Evolutionary conservation across 1,140 invertebrate species (phyloP), one percentile per base, ranked within the genome.

Genomic region (Pantala flavescens): DNA sequence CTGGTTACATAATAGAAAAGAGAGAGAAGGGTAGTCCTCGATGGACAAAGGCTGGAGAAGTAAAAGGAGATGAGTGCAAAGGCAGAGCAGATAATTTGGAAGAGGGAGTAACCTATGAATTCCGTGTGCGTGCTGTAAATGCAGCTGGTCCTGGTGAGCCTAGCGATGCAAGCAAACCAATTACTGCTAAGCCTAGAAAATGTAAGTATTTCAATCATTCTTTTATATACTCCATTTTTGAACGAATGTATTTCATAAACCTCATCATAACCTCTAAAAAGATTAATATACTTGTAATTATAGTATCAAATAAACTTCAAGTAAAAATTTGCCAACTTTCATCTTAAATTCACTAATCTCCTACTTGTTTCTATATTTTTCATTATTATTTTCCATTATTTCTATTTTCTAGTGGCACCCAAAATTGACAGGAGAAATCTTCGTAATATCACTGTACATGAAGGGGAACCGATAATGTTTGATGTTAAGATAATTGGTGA

Each of bases 1-100:
- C 91, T 76, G 93, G 92, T 71, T 98, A 98, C 80, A 85, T 97
- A 71, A 91, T 98, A 78, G 96, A 99, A 83, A 98, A 97, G 85
- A 89, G 92, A 70, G 94, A 97, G 81, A 95, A 96, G 79, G 93
- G 93, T 80, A 88, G 89, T 78, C 87, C 92, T 74, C 89, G 90
- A 81, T 93, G 96, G 95, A 88, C 91, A 71, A 94, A 96, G 80
- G 93, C 92, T 74, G 88, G 87, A 70, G 93, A 96, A 83, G 86
- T 91, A 24, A 83, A 88, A 73, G 90, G 90, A 16, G 89, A 90
- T 5, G 92, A 94, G 71, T 91, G 88, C 73, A 94, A 93, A 80
- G 92, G 90, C 16, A 89, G 90, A 49, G 91, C 89, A 28, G 89
- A 91, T 78, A 87, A 93, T 83, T 82, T 95, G 70, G 92, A 95